Evolutionary conservation across 2,888 invertebrate species (phyloP), one percentile per base, ranked within the genome.

Genomic region (Tachystola acroxantha): DNA sequence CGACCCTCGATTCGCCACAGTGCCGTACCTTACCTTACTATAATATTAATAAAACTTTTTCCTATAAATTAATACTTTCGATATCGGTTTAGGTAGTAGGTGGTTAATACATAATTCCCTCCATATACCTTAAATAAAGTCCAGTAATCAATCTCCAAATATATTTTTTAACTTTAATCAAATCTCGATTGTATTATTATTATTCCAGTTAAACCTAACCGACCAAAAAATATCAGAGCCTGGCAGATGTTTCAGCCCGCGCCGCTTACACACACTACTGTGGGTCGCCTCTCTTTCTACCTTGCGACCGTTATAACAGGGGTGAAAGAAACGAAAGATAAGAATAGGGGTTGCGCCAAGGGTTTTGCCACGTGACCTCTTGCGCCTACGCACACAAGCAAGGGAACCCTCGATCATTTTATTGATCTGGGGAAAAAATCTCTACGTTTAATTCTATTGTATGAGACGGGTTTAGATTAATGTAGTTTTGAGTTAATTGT

Each of bases 211-310:
- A 49, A 62, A 65, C 49, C 52, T 63, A 69, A 67, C 70, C 65
- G 57, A 65, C 66, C 58, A 73, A 78, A 78, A 33, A 75, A 73
- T 71, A 76, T 71, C 60, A 63, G 60, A 64, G 59, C 64, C 16
- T 46, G 76, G 85, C 85, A 86, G 85, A 82, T 85, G 85, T 82
- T 85, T 73, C 62, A 53, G 67, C 71, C 63, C 71, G 72, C 68
- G 69, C 67, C 64, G 61, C 39, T 54, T 51, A 67, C 65, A 7
- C 70, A 69, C 67, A 71, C 67, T 45, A 37, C 35, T 34, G 36
- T 48, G 40, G 24, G 25, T 30, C 34, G 37, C 31, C 33, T 40
- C 31, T 58, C 47, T 41, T 36, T 62, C 61, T 62, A 58, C 27
- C 32, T 10, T 28, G 13, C 10, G 12, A 37, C 40, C 37, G 34